Evolutionary conservation across 2,888 invertebrate genomes (phyloP).

Genomic region (Germaria angustata): DNA sequence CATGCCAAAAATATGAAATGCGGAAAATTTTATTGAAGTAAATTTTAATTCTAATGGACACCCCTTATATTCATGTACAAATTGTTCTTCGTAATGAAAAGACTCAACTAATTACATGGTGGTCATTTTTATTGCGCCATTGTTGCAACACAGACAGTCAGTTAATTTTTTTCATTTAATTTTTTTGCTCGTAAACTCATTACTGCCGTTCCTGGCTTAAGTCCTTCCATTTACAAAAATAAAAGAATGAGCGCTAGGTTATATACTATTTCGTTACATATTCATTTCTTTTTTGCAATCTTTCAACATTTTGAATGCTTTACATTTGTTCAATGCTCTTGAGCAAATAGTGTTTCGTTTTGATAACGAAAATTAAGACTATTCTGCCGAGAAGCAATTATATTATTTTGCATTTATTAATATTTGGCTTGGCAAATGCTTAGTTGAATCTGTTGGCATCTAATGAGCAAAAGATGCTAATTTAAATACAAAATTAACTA

Average conservation of each 20-base stretch:
- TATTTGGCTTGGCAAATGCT: slow-evolving; percentile 34
- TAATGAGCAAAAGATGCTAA: slow-evolving; percentile 38
- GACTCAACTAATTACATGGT: slow-evolving; percentile 55
- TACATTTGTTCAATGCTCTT: slow-evolving; percentile 32
- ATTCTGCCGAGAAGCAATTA: neutral
- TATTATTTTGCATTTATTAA: slow-evolving; percentile 31
- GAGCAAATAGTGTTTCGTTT: slow-evolving; percentile 58
- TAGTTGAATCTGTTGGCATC: slow-evolving; percentile 5
- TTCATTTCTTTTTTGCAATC: neutral
- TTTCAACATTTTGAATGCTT: slow-evolving; percentile 18
- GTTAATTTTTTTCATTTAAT: slow-evolving; percentile 39
- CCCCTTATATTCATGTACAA: neutral
- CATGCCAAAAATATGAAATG: too few species aligned
- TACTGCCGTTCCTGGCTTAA: slow-evolving; percentile 24
- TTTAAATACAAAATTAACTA: slow-evolving; percentile 3
- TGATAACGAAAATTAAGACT: slow-evolving; percentile 34
- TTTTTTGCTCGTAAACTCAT: slow-evolving; percentile 45
- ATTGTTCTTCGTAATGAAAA: slow-evolving; percentile 20
- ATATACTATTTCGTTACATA: slow-evolving; percentile 6
- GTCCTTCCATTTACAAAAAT: slow-evolving; percentile 10
- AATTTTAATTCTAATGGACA: too few species aligned
- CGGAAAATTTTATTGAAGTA: too few species aligned
- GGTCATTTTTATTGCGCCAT: slow-evolving; percentile 46
- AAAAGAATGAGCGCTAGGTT: slow-evolving; percentile 9
- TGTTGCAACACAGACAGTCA: slow-evolving; percentile 44